Base-by-base conservation (phyloP, 2,888 invertebrate species). In the Limnephilus lunatus region DNA sequence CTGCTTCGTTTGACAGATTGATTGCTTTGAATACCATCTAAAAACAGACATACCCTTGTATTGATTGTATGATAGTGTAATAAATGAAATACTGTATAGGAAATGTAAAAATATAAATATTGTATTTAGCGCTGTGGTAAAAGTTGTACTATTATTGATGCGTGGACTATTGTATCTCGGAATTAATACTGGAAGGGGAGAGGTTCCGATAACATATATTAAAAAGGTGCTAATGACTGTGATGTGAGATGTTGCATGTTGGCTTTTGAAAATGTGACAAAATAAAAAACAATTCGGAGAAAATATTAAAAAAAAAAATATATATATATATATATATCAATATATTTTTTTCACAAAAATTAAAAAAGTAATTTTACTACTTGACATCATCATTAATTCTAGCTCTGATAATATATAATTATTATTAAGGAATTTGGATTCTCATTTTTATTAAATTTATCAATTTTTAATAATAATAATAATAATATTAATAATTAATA, bases 171-270 rank as follows among this genome's bases (percentile, higher is more conserved):
- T 86, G 53, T 86, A 86, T 86, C 39, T 89, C 9, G n/a, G 80
- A 80, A 89, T 14, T n/a, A 30, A 15, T 12, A 53, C 53, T 12
- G 30, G 82, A 81, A 80, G 81, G 39, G 32, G 32, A 80, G 39
- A 19, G 68, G 81, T 89, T 81, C 39, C 31, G 68, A 15, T 35
- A 14, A 90, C 82, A 90, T 82, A 90, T 89, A 89, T 89, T 86
- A 89, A 39, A 86, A 89, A 81, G 90, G 90, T 90, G 90, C 90
- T 90, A 90, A 90, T 53, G 81, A 82, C 90, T 90, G 90, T 90
- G 90, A 90, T 90, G 82, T 82, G 90, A 53, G 90, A 80, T 25
- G 68, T 81, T 80, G 35, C 80, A 44, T 35, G 88, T 39, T 89
- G 88, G 88, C 88, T 89, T 68, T 88, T 15, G 88, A 80, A 80